A percentile compares a stretch with the other conserved stretches of the same genome.
phyloP scores from a whole-genome alignment of 2,797 vertebrate species.

The Diplodus puntazzo region DNA sequence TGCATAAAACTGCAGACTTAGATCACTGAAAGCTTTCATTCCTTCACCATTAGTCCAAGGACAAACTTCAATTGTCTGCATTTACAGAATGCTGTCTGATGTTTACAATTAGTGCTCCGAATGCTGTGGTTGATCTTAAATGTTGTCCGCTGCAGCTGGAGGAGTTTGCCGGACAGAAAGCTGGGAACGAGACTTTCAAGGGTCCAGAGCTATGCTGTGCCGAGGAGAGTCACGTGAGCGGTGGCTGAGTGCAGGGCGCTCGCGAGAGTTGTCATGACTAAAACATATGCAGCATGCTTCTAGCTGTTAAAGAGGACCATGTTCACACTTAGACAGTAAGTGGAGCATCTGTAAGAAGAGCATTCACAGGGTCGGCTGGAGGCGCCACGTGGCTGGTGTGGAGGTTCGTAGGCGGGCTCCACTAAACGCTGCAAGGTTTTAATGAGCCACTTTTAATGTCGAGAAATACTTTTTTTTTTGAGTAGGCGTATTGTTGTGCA shows the following conservation, averaged over 20 bases:
- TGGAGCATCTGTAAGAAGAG: not conserved
- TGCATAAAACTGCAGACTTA: not conserved
- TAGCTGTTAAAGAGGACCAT: not conserved
- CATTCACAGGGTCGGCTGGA: not conserved
- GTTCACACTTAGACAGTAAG: not conserved
- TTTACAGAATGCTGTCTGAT: not conserved
- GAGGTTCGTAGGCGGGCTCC: not conserved
- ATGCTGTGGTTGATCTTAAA: not conserved
- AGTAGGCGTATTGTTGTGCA: constrained; percentile 10
- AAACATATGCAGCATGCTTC: not conserved
- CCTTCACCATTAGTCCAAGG: not conserved
- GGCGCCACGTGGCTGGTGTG: no score
- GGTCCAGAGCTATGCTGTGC: not conserved
- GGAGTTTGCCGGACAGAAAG: not conserved
- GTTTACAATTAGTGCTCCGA: not conserved
- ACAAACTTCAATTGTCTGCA: not conserved
- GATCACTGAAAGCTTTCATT: not conserved
- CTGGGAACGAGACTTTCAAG: not conserved
- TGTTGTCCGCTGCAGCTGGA: not conserved
- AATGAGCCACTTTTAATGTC: not conserved
- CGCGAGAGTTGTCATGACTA: not conserved
- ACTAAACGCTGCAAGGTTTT: not conserved
- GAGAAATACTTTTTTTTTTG: not conserved
- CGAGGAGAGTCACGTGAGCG: not conserved
- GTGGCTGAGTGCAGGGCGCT: not conserved